Evolutionary conservation across 2,113 vertebrate genomes (phyloP), one percentile per base, ranked within the genome.

Genomic region (Amazona guildingii): DNA sequence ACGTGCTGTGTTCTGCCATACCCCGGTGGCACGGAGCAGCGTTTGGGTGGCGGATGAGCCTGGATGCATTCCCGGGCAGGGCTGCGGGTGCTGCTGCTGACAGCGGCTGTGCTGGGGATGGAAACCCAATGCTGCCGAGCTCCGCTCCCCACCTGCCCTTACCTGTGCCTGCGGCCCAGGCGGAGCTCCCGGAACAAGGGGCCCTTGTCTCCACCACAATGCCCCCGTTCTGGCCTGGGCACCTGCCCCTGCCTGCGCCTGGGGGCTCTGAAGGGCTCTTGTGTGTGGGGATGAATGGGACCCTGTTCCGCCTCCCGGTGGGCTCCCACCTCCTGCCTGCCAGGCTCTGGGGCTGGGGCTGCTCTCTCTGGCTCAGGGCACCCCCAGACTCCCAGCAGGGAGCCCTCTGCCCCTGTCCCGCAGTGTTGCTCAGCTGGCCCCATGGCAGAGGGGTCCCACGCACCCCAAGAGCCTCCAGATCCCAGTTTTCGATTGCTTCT

Each of bases 191-290:
- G 0, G 61, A 74, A 97, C 95, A 97, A 94, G 92, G 87, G 43
- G 76, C 85, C 83, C 91, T 97, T 97, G 96, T 97, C 92, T 94
- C 31, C 62, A 78, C 59, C 91, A 96, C 91, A 94, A 83, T 90
- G 1, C 39, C 76, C 41, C 33, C 23, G 51, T 95, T 95, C 96
- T 92, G 90, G 64, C 68, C 3, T 1, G 61, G 84, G 94, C 95
- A 95, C 92, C 91, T 96, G 95, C 85, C 2, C 55, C 55, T 57
- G 55, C 55, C 12, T 19, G 55, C 4, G 59, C 87, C 2, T 25
- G 93, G 88, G 91, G 83, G 64, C 72, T 93, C 90, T 95, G 92
- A 96, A 95, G 95, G 81, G 93, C 88, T 66, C 77, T 86, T 96
- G 89, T 95, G 92, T 96, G 72, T 1, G 0, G 44, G 87, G 80